phyloP scores from a whole-genome alignment of 2,797 vertebrate species.

The Pampus argenteus region DNA sequence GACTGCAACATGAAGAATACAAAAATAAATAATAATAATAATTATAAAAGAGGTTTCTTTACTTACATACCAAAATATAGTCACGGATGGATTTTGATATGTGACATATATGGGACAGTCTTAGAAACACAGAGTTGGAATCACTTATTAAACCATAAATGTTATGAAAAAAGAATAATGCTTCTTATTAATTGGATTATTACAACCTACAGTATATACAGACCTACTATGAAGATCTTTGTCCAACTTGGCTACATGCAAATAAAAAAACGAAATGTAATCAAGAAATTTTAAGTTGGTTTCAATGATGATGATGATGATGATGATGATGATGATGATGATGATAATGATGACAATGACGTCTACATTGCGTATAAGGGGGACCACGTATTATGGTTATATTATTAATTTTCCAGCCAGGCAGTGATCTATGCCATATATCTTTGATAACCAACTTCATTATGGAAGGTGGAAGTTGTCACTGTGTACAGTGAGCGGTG shows the following conservation, averaged over 20 bases:
- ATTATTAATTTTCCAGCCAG: conserved; percentile 22
- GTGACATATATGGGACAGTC: background rate
- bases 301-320: conserved; percentile 29
- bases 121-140: background rate
- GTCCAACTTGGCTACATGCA: background rate
- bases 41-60: background rate
- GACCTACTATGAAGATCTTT: background rate
- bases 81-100: background rate
- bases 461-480: conserved; percentile 61
- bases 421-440: conserved; percentile 32
- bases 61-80: background rate
- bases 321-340: conserved; percentile 18
- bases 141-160: background rate
- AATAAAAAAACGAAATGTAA: background rate
- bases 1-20: conserved; percentile 21
- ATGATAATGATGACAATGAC: conserved; percentile 33
- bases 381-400: conserved; percentile 16
- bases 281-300: conserved; percentile 31
- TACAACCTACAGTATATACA: background rate
- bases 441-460: conserved; percentile 55
- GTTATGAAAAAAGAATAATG: conserved; percentile 2
- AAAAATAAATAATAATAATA: background rate
- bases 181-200: background rate
- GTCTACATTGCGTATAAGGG: conserved; percentile 25
- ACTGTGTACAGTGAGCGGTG: conserved; percentile 33